Conservation (phyloP, 2,113 vertebrate genomes). For the Anarhynchus alexandrinus region DNA sequence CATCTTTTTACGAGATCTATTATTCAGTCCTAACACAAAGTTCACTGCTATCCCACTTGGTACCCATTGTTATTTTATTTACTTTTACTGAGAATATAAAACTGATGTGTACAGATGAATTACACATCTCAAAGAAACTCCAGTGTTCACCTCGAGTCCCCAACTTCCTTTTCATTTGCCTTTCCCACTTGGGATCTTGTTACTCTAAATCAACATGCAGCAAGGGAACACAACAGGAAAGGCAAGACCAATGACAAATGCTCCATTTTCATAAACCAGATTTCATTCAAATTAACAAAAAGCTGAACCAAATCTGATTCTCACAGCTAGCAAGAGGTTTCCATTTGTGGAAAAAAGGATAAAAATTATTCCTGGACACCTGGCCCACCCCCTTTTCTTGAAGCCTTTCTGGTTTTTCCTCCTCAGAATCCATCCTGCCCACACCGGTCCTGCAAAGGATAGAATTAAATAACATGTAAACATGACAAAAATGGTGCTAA, state of each 20-base stretch:
- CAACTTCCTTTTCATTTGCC: background rate
- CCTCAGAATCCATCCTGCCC: constrained; percentile 5
- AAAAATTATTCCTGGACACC: constrained; percentile 4
- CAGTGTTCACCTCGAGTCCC: background rate
- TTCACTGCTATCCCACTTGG: background rate
- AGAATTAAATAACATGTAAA: constrained; percentile 40
- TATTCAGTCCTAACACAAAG: background rate
- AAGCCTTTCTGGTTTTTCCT: constrained; percentile 20
- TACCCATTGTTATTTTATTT: background rate
- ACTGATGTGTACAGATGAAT: background rate
- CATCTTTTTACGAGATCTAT: background rate
- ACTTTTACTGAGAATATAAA: background rate
- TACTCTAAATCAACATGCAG: background rate
- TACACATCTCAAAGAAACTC: background rate
- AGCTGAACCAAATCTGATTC: background rate
- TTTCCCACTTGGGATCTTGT: background rate
- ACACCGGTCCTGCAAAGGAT: background rate
- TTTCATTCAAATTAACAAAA: constrained; percentile 32
- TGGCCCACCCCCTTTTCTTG: background rate
- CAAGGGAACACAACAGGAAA: background rate
- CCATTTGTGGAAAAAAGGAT: background rate
- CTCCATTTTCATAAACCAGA: background rate
- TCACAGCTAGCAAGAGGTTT: background rate
- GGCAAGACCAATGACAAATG: background rate
- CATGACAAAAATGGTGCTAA: background rate